phyloP scores from a whole-genome alignment of 2,797 vertebrate species.

The Neosalanx taihuensis region DNA sequence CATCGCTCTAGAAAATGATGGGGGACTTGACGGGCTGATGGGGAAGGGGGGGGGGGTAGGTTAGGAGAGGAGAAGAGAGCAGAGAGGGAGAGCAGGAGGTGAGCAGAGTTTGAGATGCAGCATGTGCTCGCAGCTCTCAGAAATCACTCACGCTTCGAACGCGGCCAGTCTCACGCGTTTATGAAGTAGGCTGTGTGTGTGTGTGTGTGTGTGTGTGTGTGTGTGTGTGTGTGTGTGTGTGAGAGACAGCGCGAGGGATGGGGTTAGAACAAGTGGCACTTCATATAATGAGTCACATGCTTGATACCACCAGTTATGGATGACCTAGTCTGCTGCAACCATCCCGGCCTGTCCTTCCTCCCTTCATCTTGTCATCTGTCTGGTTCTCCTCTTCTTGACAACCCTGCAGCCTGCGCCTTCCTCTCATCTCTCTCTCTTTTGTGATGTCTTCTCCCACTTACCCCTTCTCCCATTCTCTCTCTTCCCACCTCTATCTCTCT shows the following conservation, averaged over 20 bases:
- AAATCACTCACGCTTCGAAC: constrained; percentile 52
- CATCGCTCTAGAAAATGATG: neutral
- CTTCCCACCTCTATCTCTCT: neutral
- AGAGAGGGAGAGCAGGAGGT: constrained; percentile 25
- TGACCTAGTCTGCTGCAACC: constrained; percentile 12
- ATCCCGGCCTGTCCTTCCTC: neutral
- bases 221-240: neutral
- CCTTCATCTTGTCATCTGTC: neutral
- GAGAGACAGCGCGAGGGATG: constrained; percentile 7
- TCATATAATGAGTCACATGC: constrained; percentile 23
- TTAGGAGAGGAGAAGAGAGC: neutral
- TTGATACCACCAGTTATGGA: constrained; percentile 5
- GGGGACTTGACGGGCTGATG: neutral
- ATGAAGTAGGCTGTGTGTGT: constrained; percentile 19
- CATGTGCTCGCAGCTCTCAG: constrained; percentile 29
- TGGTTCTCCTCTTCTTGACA: neutral
- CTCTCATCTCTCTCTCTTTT: neutral
- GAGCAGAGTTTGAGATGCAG: constrained; percentile 51
- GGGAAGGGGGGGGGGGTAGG: neutral
- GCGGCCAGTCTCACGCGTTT: constrained; percentile 37
- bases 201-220: neutral
- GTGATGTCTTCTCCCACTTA: too few species aligned
- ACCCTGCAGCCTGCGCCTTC: too few species aligned
- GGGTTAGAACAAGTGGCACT: constrained; percentile 12
- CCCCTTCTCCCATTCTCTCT: neutral